Evolutionary conservation across 2,888 invertebrate species (phyloP), one percentile per base, ranked within the genome.

Genomic region (Ypsolopha sequella): DNA sequence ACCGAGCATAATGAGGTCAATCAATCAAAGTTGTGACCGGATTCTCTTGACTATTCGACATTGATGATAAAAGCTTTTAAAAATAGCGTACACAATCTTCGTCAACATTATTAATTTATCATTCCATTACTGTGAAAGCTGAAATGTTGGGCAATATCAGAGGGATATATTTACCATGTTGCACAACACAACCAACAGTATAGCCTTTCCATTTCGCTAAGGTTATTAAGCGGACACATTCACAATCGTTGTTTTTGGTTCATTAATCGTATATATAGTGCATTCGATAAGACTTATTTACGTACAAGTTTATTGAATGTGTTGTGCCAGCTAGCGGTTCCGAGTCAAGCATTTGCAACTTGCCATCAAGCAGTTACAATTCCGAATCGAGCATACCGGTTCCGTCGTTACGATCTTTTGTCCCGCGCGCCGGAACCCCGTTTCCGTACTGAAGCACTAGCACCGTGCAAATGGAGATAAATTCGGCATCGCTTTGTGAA

Each of bases 371-470:
- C 62, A 59, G 63, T 70, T 72, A 67, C 74, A 76, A 73, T 73
- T 69, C 69, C 65, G 72, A 73, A 70, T 70, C 65, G 70, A 66
- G 69, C 75, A 74, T 77, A 13, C 47, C 51, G 60, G 57, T 59
- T 59, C 58, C 55, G 59, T 63, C 63, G 66, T 68, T 71, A 63
- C 66, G 70, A 74, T 70, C 76, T 76, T 78, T 79, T 78, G 76
- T 78, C 58, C 62, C 65, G 60, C 60, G 60, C 61, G 55, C 63
- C 71, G 72, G 70, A 73, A 70, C 65, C 63, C 68, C 66, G 68
- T 67, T 73, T 70, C 66, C 66, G 70, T 72, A 71, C 24, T 66
- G 51, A 45, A n/a, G 46, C 51, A 46, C 39, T 48, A 45, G 50
- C 48, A 6, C 14, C 59, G 72, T 66, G 68, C 68, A 69, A 80